Evolutionary conservation across 2,888 invertebrate genomes (phyloP).

Genomic region (Thecophora atra): DNA sequence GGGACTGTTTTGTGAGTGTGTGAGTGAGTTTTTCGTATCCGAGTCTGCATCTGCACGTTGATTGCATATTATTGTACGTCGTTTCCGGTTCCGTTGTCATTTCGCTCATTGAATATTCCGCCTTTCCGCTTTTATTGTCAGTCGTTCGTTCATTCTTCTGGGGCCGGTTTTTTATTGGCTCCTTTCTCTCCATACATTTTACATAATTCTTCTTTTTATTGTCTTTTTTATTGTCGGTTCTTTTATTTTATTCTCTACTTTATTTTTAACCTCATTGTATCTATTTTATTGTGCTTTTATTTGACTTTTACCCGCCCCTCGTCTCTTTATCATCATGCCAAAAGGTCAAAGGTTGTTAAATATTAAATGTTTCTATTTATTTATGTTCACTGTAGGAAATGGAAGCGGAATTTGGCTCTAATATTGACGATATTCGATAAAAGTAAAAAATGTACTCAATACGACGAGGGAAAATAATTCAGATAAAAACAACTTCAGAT

Average conservation of each 20-base stretch:
- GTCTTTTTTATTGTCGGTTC: not conserved
- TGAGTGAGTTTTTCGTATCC: not conserved
- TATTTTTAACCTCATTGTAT: no score
- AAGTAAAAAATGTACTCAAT: no score
- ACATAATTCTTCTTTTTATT: not conserved
- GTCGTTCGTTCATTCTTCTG: no score
- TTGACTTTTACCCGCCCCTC: no score
- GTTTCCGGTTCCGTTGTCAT: slow-evolving; percentile 16
- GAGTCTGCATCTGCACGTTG: not conserved
- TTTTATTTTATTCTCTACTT: not conserved
- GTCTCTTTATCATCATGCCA: no score
- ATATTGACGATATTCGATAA: no score
- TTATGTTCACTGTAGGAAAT: no score
- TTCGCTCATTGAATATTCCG: slow-evolving; percentile 16
- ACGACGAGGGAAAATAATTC: no score
- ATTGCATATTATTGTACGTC: not conserved
- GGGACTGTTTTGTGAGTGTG: not conserved
- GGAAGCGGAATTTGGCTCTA: no score
- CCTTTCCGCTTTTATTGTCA: slow-evolving; percentile 4
- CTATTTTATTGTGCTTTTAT: no score
- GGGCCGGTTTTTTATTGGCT: not conserved
- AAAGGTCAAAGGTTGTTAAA: not conserved
- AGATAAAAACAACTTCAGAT: no score
- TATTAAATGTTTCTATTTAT: not conserved
- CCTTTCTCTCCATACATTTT: not conserved